Evolutionary conservation across 1,140 invertebrate species (phyloP), one percentile per base, ranked within the genome.

Genomic region (Melitaea cinxia): DNA sequence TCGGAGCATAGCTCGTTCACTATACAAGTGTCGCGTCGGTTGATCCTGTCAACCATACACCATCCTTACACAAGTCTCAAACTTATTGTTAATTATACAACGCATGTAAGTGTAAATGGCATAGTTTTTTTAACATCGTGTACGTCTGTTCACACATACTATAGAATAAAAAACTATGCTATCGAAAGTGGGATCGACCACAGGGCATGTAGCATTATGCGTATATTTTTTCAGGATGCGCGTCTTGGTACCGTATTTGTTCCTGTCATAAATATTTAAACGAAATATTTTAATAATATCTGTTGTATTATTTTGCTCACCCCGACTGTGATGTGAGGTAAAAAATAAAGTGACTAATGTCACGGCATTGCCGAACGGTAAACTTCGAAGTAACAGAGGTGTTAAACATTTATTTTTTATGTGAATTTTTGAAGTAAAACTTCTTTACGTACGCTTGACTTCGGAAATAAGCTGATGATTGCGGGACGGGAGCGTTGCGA

Each of bases 301-400:
- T 42, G 19, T 39, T 66, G 37, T 49, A 59, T 45, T 49, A 59
- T 45, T 47, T 30, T 26, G 78, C 69, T 71, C 70, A 74, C 80
- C 47, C 52, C 37, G 61, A 79, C 75, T 78, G 77, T 80, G 82
- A 78, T 78, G 69, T 42, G 70, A 19, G 42, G 72, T 73, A 83
- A 77, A 78, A 78, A 83, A 78, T 76, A 85, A 82, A 75, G 73
- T 73, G 76, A 73, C 77, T 77, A 76, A 74, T 77, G 78, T 77
- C 80, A 77, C 49, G 70, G 72, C 17, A 42, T 42, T 63, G 75
- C 74, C 79, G 73, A 71, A 65, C 68, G 75, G 71, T 47, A 12
- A 47, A 75, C 65, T 70, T 82, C 68, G 75, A 77, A 54, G 71
- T 65, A 54, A 12, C 77, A 82, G 79, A 61, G 70, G 67, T 52